phyloP scores from a whole-genome alignment of 2,113 vertebrate species.

The Grallaria varia region DNA sequence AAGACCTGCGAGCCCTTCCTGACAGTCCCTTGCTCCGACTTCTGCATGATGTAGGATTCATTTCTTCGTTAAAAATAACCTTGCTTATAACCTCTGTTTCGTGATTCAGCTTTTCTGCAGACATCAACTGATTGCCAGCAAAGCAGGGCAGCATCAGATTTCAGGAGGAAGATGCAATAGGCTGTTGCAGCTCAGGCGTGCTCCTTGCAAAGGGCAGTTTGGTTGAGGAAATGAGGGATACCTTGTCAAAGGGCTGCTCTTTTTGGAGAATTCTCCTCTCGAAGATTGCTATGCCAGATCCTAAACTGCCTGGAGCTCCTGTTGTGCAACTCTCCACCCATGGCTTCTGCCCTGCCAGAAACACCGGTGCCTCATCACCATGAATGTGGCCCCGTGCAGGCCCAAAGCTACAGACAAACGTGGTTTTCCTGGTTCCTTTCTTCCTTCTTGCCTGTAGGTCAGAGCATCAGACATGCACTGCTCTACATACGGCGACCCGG shows the following conservation, averaged over 20 bases:
- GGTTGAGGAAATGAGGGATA: neutral
- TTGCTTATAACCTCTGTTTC: constrained; percentile 52
- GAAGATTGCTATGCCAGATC: neutral
- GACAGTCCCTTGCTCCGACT: neutral
- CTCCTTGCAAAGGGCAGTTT: neutral
- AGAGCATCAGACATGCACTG: neutral
- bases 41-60: neutral
- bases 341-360: constrained; percentile 6
- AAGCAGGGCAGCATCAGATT: constrained; percentile 17
- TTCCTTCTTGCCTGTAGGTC: constrained; percentile 8
- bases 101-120: constrained; percentile 50
- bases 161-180: neutral
- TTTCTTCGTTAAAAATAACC: constrained; percentile 6
- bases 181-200: neutral
- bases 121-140: neutral
- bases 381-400: neutral
- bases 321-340: neutral
- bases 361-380: neutral
- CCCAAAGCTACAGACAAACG: neutral
- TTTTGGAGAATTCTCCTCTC: neutral
- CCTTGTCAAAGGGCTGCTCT: neutral
- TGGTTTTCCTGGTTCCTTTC: constrained; percentile 21
- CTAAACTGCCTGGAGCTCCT: neutral
- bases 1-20: neutral
- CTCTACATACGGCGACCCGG: fast-evolving